phyloP scores from a whole-genome alignment of 2,888 invertebrate genomes.

The Nephrotoma guestfalica region DNA sequence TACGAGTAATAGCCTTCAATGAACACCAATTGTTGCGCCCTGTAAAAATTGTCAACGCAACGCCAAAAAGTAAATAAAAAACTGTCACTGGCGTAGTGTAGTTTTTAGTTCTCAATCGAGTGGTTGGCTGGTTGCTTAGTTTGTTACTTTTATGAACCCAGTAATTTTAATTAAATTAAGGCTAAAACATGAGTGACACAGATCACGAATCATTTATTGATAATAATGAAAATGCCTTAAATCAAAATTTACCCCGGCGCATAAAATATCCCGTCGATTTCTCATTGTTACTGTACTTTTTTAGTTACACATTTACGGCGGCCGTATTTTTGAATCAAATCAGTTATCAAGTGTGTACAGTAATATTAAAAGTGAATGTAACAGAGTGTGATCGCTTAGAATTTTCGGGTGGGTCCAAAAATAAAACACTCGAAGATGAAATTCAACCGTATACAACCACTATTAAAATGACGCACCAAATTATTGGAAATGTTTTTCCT shows the following conservation, averaged over 20 bases:
- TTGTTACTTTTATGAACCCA: background rate
- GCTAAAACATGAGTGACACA: background rate
- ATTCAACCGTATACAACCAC: slow-evolving; percentile 53
- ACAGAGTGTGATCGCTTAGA: background rate
- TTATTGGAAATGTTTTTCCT: slow-evolving; percentile 51
- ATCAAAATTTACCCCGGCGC: background rate
- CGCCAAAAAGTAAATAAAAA: background rate
- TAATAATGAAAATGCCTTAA: background rate
- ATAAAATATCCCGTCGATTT: background rate
- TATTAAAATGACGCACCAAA: slow-evolving; percentile 43
- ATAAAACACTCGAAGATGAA: slow-evolving; percentile 28
- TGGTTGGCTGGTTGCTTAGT: background rate
- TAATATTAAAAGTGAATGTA: background rate
- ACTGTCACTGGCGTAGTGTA: background rate
- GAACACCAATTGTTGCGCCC: too few relatives aligned
- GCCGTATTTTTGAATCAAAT: background rate
- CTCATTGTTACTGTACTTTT: background rate
- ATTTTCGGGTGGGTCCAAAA: background rate
- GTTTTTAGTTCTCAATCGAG: too few relatives aligned
- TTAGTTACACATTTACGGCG: background rate
- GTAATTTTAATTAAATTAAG: background rate
- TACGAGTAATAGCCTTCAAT: too few relatives aligned
- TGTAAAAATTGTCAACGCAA: background rate
- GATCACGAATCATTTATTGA: background rate
- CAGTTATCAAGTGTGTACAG: background rate